phyloP scores from a whole-genome alignment of 2,797 vertebrate genomes.

The Myotis myotis region DNA sequence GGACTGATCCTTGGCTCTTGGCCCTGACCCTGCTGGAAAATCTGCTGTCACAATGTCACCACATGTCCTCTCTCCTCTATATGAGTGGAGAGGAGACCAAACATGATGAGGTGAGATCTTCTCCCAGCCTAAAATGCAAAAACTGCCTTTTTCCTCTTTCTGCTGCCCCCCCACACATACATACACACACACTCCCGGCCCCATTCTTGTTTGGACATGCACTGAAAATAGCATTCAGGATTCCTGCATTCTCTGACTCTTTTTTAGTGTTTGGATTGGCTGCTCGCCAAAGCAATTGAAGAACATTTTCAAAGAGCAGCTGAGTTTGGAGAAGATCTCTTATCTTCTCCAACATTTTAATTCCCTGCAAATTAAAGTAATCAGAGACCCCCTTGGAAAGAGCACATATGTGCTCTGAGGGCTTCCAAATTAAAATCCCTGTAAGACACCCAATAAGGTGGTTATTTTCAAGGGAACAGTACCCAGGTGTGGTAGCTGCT shows the following conservation, averaged over 20 bases:
- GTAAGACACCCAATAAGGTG: not conserved
- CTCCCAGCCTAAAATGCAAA: not conserved
- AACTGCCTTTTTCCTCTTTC: slow-evolving; percentile 25
- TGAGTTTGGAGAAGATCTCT: slow-evolving; percentile 59
- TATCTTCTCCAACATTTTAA: slow-evolving; percentile 60
- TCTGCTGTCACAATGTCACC: not conserved
- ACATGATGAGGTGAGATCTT: not conserved
- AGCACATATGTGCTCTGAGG: not conserved
- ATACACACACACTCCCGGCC: not conserved
- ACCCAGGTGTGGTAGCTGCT: not conserved
- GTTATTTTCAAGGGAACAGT: slow-evolving; percentile 44
- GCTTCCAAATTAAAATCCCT: slow-evolving; percentile 45
- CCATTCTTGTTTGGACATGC: slow-evolving; percentile 61
- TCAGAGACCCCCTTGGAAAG: slow-evolving; percentile 42
- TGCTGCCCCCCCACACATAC: not conserved
- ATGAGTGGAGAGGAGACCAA: not conserved
- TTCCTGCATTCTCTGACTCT: slow-evolving; percentile 51
- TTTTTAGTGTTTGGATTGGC: slow-evolving; percentile 61
- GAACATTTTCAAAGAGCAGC: slow-evolving; percentile 69
- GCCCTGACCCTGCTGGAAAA: not conserved
- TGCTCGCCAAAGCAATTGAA: slow-evolving; percentile 41
- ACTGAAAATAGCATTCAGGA: slow-evolving; percentile 41
- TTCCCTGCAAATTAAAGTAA: slow-evolving; percentile 37
- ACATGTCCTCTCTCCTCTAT: not conserved
- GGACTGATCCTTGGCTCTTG: slow-evolving; percentile 13